Conservation (phyloP, 1,140 invertebrate species). For the Ephestia elutella region DNA sequence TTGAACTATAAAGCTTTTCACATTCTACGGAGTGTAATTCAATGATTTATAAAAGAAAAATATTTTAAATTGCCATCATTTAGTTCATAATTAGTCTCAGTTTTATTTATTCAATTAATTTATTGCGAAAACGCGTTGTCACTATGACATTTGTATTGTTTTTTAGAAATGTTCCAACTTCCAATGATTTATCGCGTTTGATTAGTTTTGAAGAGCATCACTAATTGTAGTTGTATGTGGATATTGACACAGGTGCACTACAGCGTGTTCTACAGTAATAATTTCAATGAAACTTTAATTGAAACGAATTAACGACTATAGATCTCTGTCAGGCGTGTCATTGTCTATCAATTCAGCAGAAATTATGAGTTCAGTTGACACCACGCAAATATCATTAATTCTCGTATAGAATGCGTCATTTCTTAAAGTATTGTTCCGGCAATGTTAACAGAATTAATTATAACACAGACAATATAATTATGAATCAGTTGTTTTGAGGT, state of each 20-base stretch:
- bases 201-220: constrained; percentile 19
- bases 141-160: background rate
- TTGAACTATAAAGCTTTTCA: too few species aligned
- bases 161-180: constrained; percentile 3
- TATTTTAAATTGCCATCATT: background rate
- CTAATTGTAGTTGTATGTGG: constrained; percentile 15
- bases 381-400: constrained; percentile 4
- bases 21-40: too few species aligned
- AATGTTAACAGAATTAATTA: background rate
- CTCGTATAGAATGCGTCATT: background rate
- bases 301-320: constrained; percentile 13
- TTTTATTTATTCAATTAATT: background rate
- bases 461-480: constrained; percentile 9
- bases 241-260: constrained; percentile 14
- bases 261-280: constrained; percentile 5
- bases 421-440: constrained; percentile 2
- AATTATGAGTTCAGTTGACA: constrained; percentile 7
- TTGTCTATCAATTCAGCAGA: constrained; percentile 11
- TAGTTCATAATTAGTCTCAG: background rate
- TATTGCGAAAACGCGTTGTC: background rate
- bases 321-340: constrained; percentile 10
- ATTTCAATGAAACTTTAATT: constrained; percentile 15
- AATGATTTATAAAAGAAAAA: too few species aligned
- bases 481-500: constrained; percentile 6
- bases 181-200: constrained; percentile 17